Evolutionary conservation across 2,888 invertebrate species (phyloP).

Genomic region (Pocota personata): DNA sequence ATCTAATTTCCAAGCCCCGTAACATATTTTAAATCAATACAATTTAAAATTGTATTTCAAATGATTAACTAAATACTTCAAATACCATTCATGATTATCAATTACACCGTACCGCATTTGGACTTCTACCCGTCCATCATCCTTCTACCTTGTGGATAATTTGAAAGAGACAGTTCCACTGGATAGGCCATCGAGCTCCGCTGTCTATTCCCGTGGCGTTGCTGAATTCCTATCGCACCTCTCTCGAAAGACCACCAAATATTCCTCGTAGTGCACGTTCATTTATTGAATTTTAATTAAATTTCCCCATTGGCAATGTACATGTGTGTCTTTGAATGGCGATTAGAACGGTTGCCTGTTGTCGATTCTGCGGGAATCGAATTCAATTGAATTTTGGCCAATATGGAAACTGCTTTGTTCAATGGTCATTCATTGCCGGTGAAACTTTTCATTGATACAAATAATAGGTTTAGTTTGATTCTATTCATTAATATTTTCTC

Average conservation of each 20-base stretch:
- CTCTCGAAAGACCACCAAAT: neutral
- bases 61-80: neutral
- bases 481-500: neutral
- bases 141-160: neutral
- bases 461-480: neutral
- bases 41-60: neutral
- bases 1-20: neutral
- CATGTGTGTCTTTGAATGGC: neutral
- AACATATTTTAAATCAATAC: neutral
- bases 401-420: neutral
- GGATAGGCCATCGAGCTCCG: neutral
- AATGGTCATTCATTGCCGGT: neutral
- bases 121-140: neutral
- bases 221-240: neutral
- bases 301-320: neutral
- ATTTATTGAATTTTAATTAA: conserved; percentile 29
- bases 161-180: neutral
- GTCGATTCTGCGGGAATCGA: neutral
- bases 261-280: conserved; percentile 6
- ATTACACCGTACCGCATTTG: neutral
- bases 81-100: neutral
- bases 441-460: neutral
- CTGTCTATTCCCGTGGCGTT: neutral
- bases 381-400: neutral
- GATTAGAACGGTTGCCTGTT: neutral